Percentiles rank a stretch among this genome's conserved stretches.
Conservation (phyloP, 2,888 invertebrate genomes). For the Hedya salicella region DNA sequence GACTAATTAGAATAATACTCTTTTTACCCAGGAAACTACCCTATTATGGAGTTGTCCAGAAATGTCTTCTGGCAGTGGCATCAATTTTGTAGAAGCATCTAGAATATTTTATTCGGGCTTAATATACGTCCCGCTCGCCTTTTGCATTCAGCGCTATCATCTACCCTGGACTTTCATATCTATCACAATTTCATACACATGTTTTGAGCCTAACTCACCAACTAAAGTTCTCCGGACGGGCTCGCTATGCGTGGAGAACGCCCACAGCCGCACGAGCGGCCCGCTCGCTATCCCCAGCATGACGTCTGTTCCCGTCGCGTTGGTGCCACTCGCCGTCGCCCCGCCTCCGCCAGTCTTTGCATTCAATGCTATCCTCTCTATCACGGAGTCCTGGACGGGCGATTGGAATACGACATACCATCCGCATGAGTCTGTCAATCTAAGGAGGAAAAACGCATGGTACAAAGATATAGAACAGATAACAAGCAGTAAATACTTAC, state of each 20-base stretch:
- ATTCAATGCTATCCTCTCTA: conserved; percentile 97
- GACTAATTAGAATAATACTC: too few species aligned
- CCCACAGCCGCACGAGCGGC: conserved; percentile 77
- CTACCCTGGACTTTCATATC: too few species aligned
- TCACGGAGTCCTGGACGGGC: conserved; percentile 94
- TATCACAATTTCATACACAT: too few species aligned
- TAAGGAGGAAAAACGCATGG: conserved; percentile 47
- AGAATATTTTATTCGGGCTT: too few species aligned
- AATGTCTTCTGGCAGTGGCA: too few species aligned
- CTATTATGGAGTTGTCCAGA: too few species aligned
- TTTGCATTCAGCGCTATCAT: too few species aligned
- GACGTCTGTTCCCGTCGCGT: conserved; percentile 72
- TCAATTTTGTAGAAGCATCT: too few species aligned
- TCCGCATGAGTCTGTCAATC: conserved; percentile 97
- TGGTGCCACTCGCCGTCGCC: conserved; percentile 67
- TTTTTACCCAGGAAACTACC: too few species aligned
- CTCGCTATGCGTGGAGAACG: conserved; percentile 80
- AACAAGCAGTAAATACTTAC: too few species aligned
- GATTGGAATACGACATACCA: conserved; percentile 98
- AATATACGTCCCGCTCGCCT: too few species aligned
- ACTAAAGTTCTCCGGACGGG: conserved; percentile 79
- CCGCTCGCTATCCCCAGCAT: conserved; percentile 82
- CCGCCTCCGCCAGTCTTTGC: conserved; percentile 82
- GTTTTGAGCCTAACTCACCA: conserved; percentile 56
- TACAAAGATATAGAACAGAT: neutral